Evolutionary conservation across 2,113 vertebrate species (phyloP), one percentile per base, ranked within the genome.

Genomic region (Pachyramphus minor): DNA sequence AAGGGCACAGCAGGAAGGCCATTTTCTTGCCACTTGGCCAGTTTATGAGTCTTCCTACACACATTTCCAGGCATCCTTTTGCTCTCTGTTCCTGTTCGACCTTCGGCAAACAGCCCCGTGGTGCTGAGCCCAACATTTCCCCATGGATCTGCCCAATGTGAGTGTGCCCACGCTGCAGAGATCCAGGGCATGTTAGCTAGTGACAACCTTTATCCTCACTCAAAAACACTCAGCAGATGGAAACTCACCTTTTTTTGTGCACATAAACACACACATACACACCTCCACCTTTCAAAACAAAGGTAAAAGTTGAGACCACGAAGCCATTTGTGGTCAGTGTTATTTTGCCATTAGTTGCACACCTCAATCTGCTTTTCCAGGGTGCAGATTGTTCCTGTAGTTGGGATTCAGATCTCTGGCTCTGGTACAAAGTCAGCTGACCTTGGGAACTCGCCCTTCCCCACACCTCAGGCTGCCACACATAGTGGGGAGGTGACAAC

Each of bases 51-150:
- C n/a, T 20, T 69, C 62, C 89, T 4, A 6, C 33, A 5, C 0
- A 0, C 5, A 0, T 2, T 20, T 3, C 3, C 31, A 7, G 75
- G 45, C 3, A 0, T 14, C 35, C 66, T n/a, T 4, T 12, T 6
- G 47, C 84, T 22, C 64, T 3, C 10, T 2, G 0, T 0, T 67
- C 49, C 67, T 0, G 0, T 4, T 1, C 0, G 2, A 58, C 28
- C 84, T 53, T 33, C 83, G 20, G 3, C 18, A 11, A 31, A 37
- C 0, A 0, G n/a, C 77, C 17, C 84, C 5, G 0, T 1, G 30
- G 12, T 8, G 69, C 83, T 3, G 44, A 83, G 72, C 68, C 39
- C 0, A 0, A 9, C 9, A 1, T 8, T 30, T 10, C 58, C 93
- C 50, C 17, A 5, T 0, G 1, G 62, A 47, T 41, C 23, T 85